Conservation (phyloP, 1,140 invertebrate genomes). For the Ceratitis capitata region DNA sequence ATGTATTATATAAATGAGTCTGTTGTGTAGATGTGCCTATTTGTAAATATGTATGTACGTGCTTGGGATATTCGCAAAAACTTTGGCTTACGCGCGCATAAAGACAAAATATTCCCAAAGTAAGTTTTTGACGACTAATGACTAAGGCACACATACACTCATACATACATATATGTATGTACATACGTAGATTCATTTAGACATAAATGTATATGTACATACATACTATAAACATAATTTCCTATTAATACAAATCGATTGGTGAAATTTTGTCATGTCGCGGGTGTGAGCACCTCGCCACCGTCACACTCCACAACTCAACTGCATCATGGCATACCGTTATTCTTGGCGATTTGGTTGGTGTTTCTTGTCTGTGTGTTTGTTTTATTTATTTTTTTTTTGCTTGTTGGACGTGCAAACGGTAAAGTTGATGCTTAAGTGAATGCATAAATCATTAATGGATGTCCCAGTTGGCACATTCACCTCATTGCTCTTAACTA, state of each 20-base stretch:
- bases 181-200: not conserved
- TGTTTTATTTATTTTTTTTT: too few relatives aligned
- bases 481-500: constrained; percentile 30
- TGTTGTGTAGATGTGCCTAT: not conserved
- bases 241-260: constrained; percentile 36
- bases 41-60: not conserved
- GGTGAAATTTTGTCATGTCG: not conserved
- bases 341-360: too few relatives aligned
- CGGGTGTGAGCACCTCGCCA: not conserved
- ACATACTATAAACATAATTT: not conserved
- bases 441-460: constrained; percentile 62
- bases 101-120: constrained; percentile 6
- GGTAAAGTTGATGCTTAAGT: constrained; percentile 62
- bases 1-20: not conserved
- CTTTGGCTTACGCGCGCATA: not conserved
- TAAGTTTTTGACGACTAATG: constrained; percentile 2
- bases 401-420: not conserved
- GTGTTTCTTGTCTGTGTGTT: not conserved
- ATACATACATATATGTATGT: not conserved
- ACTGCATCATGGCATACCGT: too few relatives aligned
- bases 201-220: not conserved
- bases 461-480: constrained; percentile 28
- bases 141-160: not conserved
- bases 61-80: not conserved
- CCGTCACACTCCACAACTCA: too few relatives aligned